Conservation (phyloP, 37 sponge, comb jelly and placozoan genomes). For the Bolinopsis microptera region DNA sequence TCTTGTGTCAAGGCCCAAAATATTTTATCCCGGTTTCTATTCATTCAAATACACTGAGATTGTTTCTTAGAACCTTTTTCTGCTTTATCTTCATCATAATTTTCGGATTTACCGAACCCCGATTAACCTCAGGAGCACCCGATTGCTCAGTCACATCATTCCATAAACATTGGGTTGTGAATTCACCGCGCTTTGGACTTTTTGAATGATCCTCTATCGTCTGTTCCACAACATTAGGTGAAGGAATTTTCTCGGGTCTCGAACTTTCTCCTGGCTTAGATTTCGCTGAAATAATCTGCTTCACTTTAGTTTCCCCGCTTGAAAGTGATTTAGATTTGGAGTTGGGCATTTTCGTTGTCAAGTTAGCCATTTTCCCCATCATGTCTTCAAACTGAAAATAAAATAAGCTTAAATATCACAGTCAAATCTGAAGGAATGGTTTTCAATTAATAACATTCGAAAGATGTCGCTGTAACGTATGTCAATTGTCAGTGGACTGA, state of each 20-base stretch:
- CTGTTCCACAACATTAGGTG: not conserved
- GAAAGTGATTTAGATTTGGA: not conserved
- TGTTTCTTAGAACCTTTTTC: not conserved
- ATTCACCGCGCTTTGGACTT: not conserved
- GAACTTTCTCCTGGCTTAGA: not conserved
- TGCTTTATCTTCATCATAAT: not conserved
- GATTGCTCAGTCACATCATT: not conserved
- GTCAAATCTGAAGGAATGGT: too few species aligned
- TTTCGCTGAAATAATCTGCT: not conserved
- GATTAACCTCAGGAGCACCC: not conserved
- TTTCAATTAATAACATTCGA: too few species aligned
- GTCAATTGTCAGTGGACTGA: too few species aligned
- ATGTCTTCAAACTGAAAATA: constrained; percentile 48
- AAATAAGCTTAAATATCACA: too few species aligned
- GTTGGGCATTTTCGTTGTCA: constrained; percentile 28
- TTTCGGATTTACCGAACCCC: not conserved
- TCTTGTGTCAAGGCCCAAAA: too few species aligned
- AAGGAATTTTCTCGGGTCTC: not conserved
- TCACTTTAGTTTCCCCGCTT: not conserved
- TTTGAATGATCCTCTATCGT: not conserved
- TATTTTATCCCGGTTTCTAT: not conserved
- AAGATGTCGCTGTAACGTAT: too few species aligned
- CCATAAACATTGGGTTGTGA: not conserved
- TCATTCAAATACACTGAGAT: not conserved
- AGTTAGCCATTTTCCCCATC: not conserved